Evolutionary conservation across 2,113 vertebrate species (phyloP).

Genomic region (Phycodurus eques): DNA sequence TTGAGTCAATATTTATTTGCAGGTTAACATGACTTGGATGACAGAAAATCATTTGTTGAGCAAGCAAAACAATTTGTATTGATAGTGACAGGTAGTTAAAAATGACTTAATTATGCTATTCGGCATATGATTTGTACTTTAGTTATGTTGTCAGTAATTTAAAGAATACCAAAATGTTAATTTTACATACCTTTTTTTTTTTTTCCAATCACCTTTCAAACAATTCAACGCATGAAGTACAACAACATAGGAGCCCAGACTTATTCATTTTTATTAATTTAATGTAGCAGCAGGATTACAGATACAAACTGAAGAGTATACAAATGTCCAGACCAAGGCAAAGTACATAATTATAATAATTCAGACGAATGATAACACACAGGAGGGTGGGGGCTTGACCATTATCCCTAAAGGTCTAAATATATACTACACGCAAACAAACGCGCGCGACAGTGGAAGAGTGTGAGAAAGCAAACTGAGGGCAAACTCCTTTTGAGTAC

Average conservation of each 20-base stretch:
- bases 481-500: constrained; percentile 54
- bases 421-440: constrained; percentile 83
- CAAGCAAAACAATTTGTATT: too few relatives aligned
- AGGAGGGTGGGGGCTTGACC: constrained; percentile 56
- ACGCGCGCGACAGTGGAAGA: constrained; percentile 65
- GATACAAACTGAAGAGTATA: constrained; percentile 98
- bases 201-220: background rate
- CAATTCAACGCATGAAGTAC: background rate
- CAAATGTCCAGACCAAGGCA: constrained; percentile 98
- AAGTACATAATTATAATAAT: constrained; percentile 85
- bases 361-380: constrained; percentile 78
- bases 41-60: too few relatives aligned
- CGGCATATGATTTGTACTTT: too few relatives aligned
- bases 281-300: constrained; percentile 97
- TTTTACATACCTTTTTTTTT: too few relatives aligned
- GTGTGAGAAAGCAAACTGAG: constrained; percentile 62
- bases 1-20: too few relatives aligned
- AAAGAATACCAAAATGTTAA: too few relatives aligned
- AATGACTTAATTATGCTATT: too few relatives aligned
- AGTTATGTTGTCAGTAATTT: too few relatives aligned
- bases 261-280: constrained; percentile 80
- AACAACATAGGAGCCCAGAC: background rate
- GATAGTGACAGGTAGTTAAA: too few relatives aligned
- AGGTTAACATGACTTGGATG: too few relatives aligned
- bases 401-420: constrained; percentile 66